phyloP scores from a whole-genome alignment of 2,888 invertebrate species.

The Dermolepida albohirtum region DNA sequence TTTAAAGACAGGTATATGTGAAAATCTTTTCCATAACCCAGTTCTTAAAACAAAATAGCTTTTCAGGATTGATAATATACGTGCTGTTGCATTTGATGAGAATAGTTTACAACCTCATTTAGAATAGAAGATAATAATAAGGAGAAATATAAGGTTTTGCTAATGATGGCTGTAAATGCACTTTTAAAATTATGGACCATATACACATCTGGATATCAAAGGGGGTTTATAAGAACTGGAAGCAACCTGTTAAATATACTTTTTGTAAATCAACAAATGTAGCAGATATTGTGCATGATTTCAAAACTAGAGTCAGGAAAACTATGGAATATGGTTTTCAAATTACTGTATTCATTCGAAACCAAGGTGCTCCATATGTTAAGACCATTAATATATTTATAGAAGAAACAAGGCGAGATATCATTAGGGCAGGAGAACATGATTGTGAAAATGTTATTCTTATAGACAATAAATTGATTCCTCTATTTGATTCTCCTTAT shows the following conservation, averaged over 20 bases:
- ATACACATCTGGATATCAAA: background rate
- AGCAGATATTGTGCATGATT: background rate
- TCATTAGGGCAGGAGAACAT: background rate
- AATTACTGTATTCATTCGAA: too few relatives aligned
- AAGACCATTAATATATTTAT: too few relatives aligned
- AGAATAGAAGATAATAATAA: slow-evolving; percentile 17
- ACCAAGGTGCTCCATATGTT: too few relatives aligned
- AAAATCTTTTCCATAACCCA: too few relatives aligned
- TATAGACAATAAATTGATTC: slow-evolving; percentile 17
- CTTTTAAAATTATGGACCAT: background rate
- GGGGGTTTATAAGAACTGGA: background rate
- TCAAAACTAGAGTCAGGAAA: too few relatives aligned
- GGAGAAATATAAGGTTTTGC: slow-evolving; percentile 18
- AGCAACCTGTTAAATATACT: background rate
- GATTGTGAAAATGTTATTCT: background rate
- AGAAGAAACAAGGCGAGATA: background rate
- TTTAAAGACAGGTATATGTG: too few relatives aligned
- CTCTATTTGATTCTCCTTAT: slow-evolving; percentile 47
- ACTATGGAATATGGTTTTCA: too few relatives aligned
- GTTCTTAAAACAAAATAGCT: too few relatives aligned
- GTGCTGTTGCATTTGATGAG: slow-evolving; percentile 14
- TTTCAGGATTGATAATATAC: too few relatives aligned
- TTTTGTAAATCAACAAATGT: background rate
- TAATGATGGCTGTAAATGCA: background rate
- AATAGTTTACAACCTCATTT: slow-evolving; percentile 6